Base-by-base conservation (phyloP, 2,113 vertebrate species). In the Colaptes auratus region DNA sequence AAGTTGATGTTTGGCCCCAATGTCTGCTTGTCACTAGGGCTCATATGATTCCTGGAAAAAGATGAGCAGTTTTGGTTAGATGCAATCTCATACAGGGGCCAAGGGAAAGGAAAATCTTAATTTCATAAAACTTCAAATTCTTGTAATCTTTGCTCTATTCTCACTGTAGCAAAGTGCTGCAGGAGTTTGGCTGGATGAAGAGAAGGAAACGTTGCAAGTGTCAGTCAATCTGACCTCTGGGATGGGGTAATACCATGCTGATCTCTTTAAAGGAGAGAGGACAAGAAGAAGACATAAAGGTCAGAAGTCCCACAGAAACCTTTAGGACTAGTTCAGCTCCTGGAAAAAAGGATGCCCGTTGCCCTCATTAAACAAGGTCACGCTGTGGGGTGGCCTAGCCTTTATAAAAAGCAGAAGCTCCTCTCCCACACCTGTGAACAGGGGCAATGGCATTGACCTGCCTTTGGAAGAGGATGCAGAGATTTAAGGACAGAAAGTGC, bases 401-500 rank as follows among this genome's bases (percentile, higher is more conserved):
- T 64, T 88, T 60, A 1, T 23, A 42, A 33, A 90, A 86, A 74
- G 16, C 75, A 77, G 53, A 13, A 10, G 20, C 46, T 94, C 35
- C 71, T 66, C 79, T 46, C 52, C 74, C 71, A 75, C 55, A 66
- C 63, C 59, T 76, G 67, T 74, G 81, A 86, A 69, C 8, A 31
- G 39, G 84, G 42, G 64, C 67, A 89, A 69, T 44, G n/a, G 35
- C 60, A 44, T 10, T 87, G 86, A 89, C 84, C 75, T 92, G 93
- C 52, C 83, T 86, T 86, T 93, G 86, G 83, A 81, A 72, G 86
- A 86, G 28, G 53, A 92, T 42, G 6, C 31, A 28, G 50, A 42
- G 74, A 67, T 94, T 88, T 79, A 73, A 93, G 71, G 78, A 55
- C 7, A 66, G 46, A 74, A 94, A 87, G 28, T 88, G 94, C 84